Base-by-base conservation (phyloP, 2,113 vertebrate genomes). In the Sinocyclocheilus anophthalmus region DNA sequence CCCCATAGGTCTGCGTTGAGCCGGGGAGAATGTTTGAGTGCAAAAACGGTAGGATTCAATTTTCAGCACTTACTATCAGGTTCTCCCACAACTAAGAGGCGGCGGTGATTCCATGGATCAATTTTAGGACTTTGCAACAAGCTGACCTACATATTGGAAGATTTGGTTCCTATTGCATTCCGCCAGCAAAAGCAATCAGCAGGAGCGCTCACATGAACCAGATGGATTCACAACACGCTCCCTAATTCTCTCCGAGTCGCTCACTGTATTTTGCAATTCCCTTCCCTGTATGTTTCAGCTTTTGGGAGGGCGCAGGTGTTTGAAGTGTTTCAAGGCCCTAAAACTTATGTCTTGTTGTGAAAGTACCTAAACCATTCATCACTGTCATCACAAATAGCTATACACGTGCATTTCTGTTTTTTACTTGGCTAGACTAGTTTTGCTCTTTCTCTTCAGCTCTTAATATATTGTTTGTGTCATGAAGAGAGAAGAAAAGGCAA, bases 101-200 rank as follows among this genome's bases (percentile, higher is more conserved):
- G 18, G 26, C 5, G 10, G 18, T 26, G 42, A 70, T 53, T 61
- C 63, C 70, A 45, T 14, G 70, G 83, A 82, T 81, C 76, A 42
- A 26, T 67, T 39, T 81, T 7, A 5, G 45, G 77, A 57, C 22
- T 73, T 57, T 24, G 50, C 37, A 86, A 55, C 65, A 55, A 53
- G 85, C 48, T 57, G 83, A 87, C 88, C 88, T 87, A 89, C 88
- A 83, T 87, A 87, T 89, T 24, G 12, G 42, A 67, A 75, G 65
- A 69, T 20, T 50, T 4, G 42, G 33, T 79, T 88, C 85, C 67
- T 78, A 55, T 69, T 85, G 87, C 81, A 70, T 84, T 86, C 61
- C 4, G 30, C 76, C 86, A 81, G 84, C 78, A 81, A 80, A 80
- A 81, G 85, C 85, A 20, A 69, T 86, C 50, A 80, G 77, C 65